Base-by-base conservation (phyloP, 2,888 invertebrate genomes). In the Orchestes rusci region DNA sequence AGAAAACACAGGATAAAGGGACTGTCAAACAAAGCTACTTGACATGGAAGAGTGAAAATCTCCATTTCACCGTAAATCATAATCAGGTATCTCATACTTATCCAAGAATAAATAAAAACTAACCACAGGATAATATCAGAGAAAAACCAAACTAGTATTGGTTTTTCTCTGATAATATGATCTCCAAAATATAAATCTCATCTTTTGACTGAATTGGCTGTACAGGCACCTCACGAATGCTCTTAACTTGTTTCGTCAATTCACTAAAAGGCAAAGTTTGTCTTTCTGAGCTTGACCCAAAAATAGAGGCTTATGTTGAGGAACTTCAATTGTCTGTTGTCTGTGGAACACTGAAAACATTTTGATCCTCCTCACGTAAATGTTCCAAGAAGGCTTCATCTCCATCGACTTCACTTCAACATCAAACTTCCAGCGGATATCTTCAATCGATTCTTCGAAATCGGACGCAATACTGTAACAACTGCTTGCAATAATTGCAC, bases 401-500 rank as follows among this genome's bases (percentile, higher is more conserved):
- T 12, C 19, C 12, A 19, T 47, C 44, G 3, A 66, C 55, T 20
- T 60, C 57, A 68, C 59, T 45, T 60, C 52, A 3, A 65, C 55
- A 36, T 57, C 57, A 29, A 56, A 53, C 35, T 61, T 58, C 62
- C 70, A 36, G 61, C 50, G 45, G 18, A 40, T 43, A 39, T 42
- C 39, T 17, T 51, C 48, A 39, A 46, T 43, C 8, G 45, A n/a
- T 16, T 50, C 48, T 16, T 39, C 44, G 38, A 27, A 54, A 37
- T 61, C 62, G 16, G 59, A 52, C 15, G 75, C n/a, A n/a, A 75
- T 46, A 80, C 73, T 0, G 76, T 71, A 15, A 79, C 72, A 48
- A 74, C 72, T 28, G 79, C 75, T 55, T 75, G 66, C 17, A 79
- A 69, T 52, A 76, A 74, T 79, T 78, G 53, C 74, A 78, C 27